Percentiles rank a stretch among this genome's conserved stretches.
These are phyloP conservation scores for Carcharodon carcharias DNA, from an alignment of 2,797 vertebrate genomes.

Conservation along the genomic window DNA sequence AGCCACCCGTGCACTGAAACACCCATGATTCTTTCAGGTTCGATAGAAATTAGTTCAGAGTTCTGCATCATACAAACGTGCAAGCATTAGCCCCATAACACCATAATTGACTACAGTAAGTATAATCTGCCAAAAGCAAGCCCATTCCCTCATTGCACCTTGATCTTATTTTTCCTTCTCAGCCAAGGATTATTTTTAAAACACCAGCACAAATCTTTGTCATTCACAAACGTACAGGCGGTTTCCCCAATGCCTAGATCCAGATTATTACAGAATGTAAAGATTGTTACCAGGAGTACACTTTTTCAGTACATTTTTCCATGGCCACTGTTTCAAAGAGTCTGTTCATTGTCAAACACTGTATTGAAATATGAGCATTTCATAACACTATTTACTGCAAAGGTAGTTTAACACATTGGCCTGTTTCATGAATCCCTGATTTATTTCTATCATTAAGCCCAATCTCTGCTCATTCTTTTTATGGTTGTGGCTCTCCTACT, in stretches of 20 bases:
- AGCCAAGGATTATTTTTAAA: background rate
- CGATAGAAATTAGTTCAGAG: background rate
- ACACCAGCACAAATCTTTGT: background rate
- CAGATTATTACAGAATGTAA: background rate
- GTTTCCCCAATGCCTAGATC: background rate
- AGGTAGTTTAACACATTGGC: background rate
- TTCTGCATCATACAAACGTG: no score
- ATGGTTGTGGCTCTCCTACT: background rate
- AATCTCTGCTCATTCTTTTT: background rate
- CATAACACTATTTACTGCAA: background rate
- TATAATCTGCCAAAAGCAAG: background rate
- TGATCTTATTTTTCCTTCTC: background rate
- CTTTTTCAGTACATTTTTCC: background rate
- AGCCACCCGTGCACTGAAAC: background rate
- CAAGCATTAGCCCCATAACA: background rate
- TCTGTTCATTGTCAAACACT: background rate
- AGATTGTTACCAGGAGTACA: background rate
- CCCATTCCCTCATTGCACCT: background rate
- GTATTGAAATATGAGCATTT: background rate
- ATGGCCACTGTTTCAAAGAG: background rate
- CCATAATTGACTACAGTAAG: background rate
- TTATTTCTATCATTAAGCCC: slow-evolving; percentile 2
- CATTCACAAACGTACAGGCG: background rate
- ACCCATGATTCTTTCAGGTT: background rate
- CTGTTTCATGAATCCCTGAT: background rate